Evolutionary conservation across 2,888 invertebrate genomes (phyloP).

Genomic region (Aphrophora alni): DNA sequence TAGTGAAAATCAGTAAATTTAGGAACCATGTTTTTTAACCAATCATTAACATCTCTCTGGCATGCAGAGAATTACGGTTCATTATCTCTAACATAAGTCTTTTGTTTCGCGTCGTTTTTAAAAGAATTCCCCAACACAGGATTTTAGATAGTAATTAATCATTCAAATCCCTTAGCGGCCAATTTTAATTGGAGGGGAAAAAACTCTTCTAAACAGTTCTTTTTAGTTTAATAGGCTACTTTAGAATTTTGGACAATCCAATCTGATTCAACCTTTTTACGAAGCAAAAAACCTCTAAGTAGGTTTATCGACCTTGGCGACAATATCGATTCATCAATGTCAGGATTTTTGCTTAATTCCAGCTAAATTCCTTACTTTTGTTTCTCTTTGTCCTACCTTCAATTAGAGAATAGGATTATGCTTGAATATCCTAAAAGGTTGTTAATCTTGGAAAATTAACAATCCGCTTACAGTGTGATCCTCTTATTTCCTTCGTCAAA

Average conservation of each 20-base stretch:
- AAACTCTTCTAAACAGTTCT: background rate
- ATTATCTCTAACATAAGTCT: too few species aligned
- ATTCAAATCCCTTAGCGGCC: background rate
- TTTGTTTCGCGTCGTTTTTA: too few species aligned
- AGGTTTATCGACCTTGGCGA: background rate
- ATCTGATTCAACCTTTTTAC: background rate
- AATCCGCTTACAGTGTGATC: too few species aligned
- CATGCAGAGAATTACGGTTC: too few species aligned
- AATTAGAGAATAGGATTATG: background rate
- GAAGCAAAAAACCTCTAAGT: background rate
- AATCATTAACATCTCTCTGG: background rate
- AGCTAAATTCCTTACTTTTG: background rate
- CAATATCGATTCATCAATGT: background rate
- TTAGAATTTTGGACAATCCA: background rate
- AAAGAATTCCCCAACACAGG: background rate
- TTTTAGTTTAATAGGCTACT: background rate
- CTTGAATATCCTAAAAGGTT: too few species aligned
- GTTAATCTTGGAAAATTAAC: too few species aligned
- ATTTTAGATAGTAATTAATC: background rate
- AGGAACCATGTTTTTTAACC: background rate
- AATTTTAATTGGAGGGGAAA: background rate
- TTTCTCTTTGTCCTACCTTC: background rate
- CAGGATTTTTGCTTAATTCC: background rate
- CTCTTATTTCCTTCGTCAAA: too few species aligned
- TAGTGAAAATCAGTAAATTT: background rate